These are phyloP conservation scores for Lamellibrachia satsuma DNA, from an alignment of 2,888 invertebrate species.

Conservation along the genomic window DNA sequence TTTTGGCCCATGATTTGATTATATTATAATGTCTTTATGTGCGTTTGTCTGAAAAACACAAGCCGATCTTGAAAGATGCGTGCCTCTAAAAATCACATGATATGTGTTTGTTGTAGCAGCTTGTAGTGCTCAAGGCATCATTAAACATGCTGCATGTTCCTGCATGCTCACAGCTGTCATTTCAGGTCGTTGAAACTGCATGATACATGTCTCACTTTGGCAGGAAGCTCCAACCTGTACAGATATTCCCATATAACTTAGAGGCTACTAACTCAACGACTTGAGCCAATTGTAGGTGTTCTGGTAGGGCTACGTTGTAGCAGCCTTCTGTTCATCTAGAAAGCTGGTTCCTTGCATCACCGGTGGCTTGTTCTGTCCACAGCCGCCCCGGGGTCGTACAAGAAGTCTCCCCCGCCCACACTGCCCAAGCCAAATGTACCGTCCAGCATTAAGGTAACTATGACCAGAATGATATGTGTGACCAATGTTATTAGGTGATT, in stretches of 20 bases:
- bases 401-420: slow-evolving; percentile 25
- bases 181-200: background rate
- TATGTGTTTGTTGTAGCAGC: background rate
- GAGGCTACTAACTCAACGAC: background rate
- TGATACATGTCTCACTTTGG: background rate
- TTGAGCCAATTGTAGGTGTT: background rate
- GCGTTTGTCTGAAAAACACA: background rate
- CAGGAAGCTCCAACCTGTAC: background rate
- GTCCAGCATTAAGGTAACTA: slow-evolving; percentile 24
- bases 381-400: background rate
- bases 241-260: background rate
- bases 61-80: background rate
- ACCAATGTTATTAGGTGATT: no score
- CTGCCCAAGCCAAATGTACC: slow-evolving; percentile 32
- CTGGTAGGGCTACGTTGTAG: no score
- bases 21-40: background rate
- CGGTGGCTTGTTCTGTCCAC: background rate
- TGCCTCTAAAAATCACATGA: no score
- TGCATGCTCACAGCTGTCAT: background rate
- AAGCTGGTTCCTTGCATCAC: background rate
- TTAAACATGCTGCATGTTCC: background rate
- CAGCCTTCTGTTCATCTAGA: background rate
- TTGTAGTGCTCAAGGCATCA: background rate
- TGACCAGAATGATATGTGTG: no score
- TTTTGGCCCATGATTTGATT: background rate